Evolutionary conservation across 1,140 invertebrate genomes (phyloP), one percentile per base, ranked within the genome.

Genomic region (Cotesia chilonis): DNA sequence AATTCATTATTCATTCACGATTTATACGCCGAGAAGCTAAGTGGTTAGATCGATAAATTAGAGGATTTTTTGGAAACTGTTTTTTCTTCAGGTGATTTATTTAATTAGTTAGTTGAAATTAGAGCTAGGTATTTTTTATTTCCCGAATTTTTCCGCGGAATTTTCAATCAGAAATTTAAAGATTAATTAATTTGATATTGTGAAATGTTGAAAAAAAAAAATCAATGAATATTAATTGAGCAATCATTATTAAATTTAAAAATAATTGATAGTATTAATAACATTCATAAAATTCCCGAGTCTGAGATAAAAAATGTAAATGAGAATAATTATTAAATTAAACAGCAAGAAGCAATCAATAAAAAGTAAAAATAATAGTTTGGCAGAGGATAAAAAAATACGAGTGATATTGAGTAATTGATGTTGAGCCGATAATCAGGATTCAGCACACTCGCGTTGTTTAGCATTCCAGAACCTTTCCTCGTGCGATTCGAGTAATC

Each of bases 381-480:
- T 9, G 17, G 54, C 12, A n/a, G 3, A 17, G 17, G 17, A 55
- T 55, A 55, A 59, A 59, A 59, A 59, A 20, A 59, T 6, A 10
- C 41, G 6, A 59, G 47, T 51, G 64, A 47, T 66, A 66, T 66
- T 52, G 64, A 47, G 64, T 66, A 66, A 66, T 66, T 66, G 64
- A 66, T 47, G 64, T 66, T 52, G 64, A 47, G 64, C 17, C 64
- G 64, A 47, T 47, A 47, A 63, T 14, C 57, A 59, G 57, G 20
- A 59, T 59, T 37, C 61, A 28, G 47, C 38, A 38, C 36, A 66
- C 64, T 14, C 41, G 41, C 64, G 36, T 20, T 14, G 51, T 52
- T 66, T 66, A 9, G 47, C 64, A 66, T 66, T 66, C 64, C 64
- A 66, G 38, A 47, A 66, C 64, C 64, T 64, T 37, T 64, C 61